Conservation (phyloP, 2,797 vertebrate genomes). For the Xerus rutilus region DNA sequence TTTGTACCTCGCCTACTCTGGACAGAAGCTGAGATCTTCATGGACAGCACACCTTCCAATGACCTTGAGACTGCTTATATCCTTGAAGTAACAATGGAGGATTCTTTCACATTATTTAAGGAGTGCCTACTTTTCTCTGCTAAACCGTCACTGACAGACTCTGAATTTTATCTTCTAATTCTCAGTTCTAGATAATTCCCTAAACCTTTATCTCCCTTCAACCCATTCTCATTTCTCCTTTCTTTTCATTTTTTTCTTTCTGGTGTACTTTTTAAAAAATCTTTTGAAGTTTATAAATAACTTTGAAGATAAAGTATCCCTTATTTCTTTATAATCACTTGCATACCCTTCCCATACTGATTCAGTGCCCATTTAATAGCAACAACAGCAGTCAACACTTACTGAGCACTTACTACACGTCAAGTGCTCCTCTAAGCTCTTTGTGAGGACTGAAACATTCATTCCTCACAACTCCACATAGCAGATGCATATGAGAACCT, state of each 20-base stretch:
- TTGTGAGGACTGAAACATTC: background rate
- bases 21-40: background rate
- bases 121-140: background rate
- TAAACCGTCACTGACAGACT: background rate
- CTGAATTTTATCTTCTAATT: slow-evolving; percentile 20
- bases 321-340: background rate
- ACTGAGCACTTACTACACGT: background rate
- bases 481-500: background rate
- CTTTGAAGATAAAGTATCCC: background rate
- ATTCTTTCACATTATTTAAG: background rate
- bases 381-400: background rate
- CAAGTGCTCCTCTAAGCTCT: background rate
- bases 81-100: background rate
- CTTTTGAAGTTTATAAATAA: slow-evolving; percentile 17
- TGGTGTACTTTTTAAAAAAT: background rate
- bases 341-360: background rate
- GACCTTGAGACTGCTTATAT: slow-evolving; percentile 46
- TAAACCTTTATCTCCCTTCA: background rate
- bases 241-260: background rate
- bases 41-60: background rate
- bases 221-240: background rate
- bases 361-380: background rate
- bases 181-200: slow-evolving; percentile 17
- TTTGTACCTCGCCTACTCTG: background rate
- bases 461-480: background rate